A percentile compares a stretch with the other conserved stretches of the same genome.
phyloP scores from a whole-genome alignment of 2,113 vertebrate genomes.

The Poeciliopsis turrubarensis region DNA sequence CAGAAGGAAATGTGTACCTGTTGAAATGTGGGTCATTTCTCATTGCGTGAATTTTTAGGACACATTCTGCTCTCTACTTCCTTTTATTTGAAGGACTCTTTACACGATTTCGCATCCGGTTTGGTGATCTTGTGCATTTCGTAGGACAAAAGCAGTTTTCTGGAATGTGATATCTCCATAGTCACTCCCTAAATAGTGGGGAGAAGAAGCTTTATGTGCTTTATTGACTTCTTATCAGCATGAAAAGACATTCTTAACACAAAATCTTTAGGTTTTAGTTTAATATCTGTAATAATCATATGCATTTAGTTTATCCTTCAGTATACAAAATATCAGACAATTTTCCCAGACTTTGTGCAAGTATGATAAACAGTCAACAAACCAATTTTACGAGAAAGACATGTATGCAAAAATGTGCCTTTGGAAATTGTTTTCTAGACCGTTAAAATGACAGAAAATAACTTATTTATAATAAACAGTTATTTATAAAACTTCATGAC shows the following conservation, averaged over 20 bases:
- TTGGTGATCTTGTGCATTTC: not conserved
- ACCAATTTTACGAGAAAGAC: not conserved
- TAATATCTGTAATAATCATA: not conserved
- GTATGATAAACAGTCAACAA: not conserved
- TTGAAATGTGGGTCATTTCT: not conserved
- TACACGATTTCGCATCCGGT: slow-evolving; percentile 1
- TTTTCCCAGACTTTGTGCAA: not conserved
- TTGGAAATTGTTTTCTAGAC: not conserved
- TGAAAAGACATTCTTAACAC: not conserved
- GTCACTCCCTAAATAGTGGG: slow-evolving; percentile 34
- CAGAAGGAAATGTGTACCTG: not conserved
- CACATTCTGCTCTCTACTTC: not conserved
- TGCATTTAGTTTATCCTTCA: not conserved
- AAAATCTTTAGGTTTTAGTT: not conserved
- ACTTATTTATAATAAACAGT: not conserved
- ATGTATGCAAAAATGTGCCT: too few relatives aligned
- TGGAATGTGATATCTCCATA: slow-evolving; percentile 23
- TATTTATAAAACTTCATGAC: slow-evolving; percentile 16
- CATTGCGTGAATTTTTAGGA: not conserved
- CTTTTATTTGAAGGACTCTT: not conserved
- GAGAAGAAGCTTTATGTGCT: not conserved
- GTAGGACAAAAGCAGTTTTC: not conserved
- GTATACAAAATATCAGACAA: not conserved
- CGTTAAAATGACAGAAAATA: not conserved
- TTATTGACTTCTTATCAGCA: slow-evolving; percentile 16